Conservation (phyloP, 2,888 invertebrate genomes). For the Campoplex nolae region DNA sequence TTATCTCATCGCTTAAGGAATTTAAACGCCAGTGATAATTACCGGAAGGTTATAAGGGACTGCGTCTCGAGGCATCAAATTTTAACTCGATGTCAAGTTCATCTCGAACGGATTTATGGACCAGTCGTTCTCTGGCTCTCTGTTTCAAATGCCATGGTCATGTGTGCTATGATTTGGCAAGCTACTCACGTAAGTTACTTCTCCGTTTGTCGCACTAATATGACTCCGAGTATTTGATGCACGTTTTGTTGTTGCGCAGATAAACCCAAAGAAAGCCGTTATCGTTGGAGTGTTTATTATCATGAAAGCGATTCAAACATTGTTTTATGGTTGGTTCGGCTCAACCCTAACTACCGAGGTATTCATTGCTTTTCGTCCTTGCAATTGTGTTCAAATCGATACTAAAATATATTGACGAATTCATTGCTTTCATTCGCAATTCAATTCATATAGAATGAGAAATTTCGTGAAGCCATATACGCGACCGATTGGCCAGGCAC, state of each 20-base stretch:
- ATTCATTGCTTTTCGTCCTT: neutral
- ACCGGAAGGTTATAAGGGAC: conserved; percentile 33
- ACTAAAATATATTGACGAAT: neutral
- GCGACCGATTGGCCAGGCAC: conserved; percentile 59
- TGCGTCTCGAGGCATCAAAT: conserved; percentile 55
- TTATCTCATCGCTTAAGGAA: conserved; percentile 51
- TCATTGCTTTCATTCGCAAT: neutral
- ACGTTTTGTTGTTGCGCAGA: neutral
- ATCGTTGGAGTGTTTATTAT: conserved; percentile 36
- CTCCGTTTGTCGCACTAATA: neutral
- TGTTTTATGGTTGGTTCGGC: conserved; percentile 52
- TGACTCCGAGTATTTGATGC: neutral
- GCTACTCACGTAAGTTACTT: conserved; percentile 50
- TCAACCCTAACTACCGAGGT: conserved; percentile 60
- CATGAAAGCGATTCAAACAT: conserved; percentile 59
- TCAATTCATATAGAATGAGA: conserved; percentile 52
- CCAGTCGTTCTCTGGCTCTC: conserved; percentile 62
- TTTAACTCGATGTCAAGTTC: conserved; percentile 52
- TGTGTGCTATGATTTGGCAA: conserved; percentile 66
- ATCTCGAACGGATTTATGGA: conserved; percentile 62
- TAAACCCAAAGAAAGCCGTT: neutral
- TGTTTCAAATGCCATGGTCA: conserved; percentile 46
- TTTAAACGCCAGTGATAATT: conserved; percentile 25
- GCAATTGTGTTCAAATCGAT: neutral
- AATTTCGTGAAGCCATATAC: conserved; percentile 54